Evolutionary conservation across 2,113 vertebrate genomes (phyloP).

Genomic region (Alectura lathami): DNA sequence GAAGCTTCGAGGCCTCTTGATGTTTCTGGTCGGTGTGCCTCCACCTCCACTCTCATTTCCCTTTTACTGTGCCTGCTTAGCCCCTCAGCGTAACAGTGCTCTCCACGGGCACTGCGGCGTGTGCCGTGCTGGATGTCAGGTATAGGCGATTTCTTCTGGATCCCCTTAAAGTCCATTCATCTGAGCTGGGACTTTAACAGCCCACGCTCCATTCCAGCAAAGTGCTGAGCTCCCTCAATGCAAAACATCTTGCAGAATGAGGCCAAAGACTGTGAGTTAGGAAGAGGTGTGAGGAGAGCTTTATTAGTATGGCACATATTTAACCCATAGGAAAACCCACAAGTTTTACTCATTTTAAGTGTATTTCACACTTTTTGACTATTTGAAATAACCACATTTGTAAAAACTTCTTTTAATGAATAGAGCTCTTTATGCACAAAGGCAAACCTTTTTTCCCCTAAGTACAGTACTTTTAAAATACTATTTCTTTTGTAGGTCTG

Average conservation of each 20-base stretch:
- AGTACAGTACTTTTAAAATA: constrained; percentile 42
- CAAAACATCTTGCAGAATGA: constrained; percentile 47
- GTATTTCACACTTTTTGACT: constrained; percentile 58
- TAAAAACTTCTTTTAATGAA: constrained; percentile 64
- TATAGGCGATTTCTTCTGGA: not conserved
- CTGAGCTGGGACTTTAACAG: not conserved
- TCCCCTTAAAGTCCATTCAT: not conserved
- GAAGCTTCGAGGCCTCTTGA: not conserved
- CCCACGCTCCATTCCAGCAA: not conserved
- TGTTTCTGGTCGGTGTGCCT: not conserved
- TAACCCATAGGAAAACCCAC: constrained; percentile 58
- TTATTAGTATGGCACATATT: constrained; percentile 54
- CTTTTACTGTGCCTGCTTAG: not conserved
- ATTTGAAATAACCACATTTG: constrained; percentile 63
- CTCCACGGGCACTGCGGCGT: not conserved
- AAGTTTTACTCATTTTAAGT: constrained; percentile 60
- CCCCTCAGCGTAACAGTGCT: not conserved
- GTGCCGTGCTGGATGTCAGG: not conserved
- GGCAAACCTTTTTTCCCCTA: constrained; percentile 15
- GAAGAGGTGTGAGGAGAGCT: constrained; percentile 57
- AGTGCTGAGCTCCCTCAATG: constrained; percentile 29
- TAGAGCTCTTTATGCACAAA: constrained; percentile 68
- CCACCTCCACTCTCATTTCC: not conserved
- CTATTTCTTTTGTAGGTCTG: constrained; percentile 69
- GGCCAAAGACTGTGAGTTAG: not conserved